Base-by-base conservation (phyloP, 64 coral and sea anemone species). In the Platygyra sinensis region DNA sequence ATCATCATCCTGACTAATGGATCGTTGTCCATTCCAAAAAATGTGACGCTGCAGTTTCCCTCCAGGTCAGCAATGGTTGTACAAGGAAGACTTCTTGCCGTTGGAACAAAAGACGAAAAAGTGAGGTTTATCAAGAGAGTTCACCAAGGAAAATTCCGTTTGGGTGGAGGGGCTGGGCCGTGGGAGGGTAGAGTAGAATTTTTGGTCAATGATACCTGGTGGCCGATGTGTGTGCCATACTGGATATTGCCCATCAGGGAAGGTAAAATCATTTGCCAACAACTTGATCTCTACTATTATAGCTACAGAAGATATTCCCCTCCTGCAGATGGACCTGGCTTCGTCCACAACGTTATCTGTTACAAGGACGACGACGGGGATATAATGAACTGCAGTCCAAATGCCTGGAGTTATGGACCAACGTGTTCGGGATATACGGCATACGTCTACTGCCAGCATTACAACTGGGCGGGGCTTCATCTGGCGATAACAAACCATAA, bases 181-280 rank as follows among this genome's bases (percentile, higher is more conserved):
- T 96, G 94, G 94, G 94, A 96, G 27, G 94, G 94, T 19, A 75
- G 36, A 36, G 25, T 96, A n/a, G 90, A 96, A 24, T 61, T 96
- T 27, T 52, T 60, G 0, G 28, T 85, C 3, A 96, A 92, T 62
- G 62, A 79, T 16, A 92, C 94, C 1, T 96, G 94, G 94, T 76
- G 81, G 42, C 72, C 86, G 32, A 7, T 92, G 61, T 96, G 94
- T 57, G n/a, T 62, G 13, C 65, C 63, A 2, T 73, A 88, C 27
- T 2, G 42, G 57, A 52, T 51, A 15, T 71, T 33, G 20, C 83
- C 78, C 61, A 33, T 73, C 16, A 69, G 25, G 4, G 90, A 89
- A 79, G 90, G 78, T n/a, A 76, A 38, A 61, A 74, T 86, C 27
- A 14, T 96, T 73, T 96, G 94, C 61, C 78, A 85, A 27, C 90